Evolutionary conservation across 2,113 vertebrate species (phyloP), one percentile per base, ranked within the genome.

Genomic region (Dendropsophus ebraccatus): DNA sequence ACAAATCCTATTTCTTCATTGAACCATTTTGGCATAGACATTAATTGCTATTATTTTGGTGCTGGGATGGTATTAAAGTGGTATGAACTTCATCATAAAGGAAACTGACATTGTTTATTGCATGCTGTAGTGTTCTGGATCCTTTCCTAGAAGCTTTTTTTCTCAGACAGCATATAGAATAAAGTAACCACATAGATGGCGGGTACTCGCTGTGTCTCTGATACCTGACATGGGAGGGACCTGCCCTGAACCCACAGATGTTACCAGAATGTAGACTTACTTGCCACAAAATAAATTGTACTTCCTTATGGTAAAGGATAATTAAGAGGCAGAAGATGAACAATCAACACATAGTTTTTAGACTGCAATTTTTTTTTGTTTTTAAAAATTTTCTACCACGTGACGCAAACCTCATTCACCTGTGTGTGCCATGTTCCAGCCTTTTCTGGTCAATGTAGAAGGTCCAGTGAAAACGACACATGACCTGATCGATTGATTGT

Each of bases 231-330:
- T 49, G 83, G 37, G 54, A 69, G 73, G 37, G 32, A 14, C 73
- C 83, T 35, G 25, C 37, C 73, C 70, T 21, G 14, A 62, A 84
- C 54, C 73, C 83, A 67, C 73, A 67, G n/a, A n/a, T n/a, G 14
- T 75, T 14, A 75, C 17, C 52, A 62, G 45, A 75, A 5, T 32
- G 10, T 2, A 35, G 73, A 16, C 6, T 13, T 35, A 62, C 35
- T 21, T 32, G 52, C 52, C 82, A 32, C 82, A 83, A 37, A 47
- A 35, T 9, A 30, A 1, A 25, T 25, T 0, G 19, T 28, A 6
- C 1, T n/a, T 28, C 28, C 58, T 28, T 25, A 12, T 62, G 10
- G 25, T 6, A 58, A 58, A 28, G 25, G n/a, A 62, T 28, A 13
- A 12, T 14, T 28, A 25, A 28, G 58, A 12, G 58, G 9, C 8